Conservation (phyloP, 2,888 invertebrate genomes). For the Dryomyza anilis region DNA sequence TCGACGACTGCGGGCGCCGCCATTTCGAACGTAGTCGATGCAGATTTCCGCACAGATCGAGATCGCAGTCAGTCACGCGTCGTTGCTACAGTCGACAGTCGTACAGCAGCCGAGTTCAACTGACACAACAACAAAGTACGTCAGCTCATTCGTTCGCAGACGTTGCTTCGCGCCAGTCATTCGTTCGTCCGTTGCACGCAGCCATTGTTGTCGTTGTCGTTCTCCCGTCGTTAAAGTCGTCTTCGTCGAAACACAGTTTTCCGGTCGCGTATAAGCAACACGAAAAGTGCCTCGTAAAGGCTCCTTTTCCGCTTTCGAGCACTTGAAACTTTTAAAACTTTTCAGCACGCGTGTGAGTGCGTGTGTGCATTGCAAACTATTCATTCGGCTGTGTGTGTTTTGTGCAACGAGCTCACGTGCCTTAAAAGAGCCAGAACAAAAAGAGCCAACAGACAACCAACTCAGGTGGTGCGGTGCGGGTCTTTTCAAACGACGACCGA, state of each 20-base stretch:
- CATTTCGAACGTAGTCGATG: neutral
- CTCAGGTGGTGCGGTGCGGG: conserved; percentile 18
- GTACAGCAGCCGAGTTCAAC: conserved; percentile 11
- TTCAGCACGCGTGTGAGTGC: neutral
- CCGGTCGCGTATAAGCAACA: neutral
- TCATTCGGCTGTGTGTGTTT: conserved; percentile 8
- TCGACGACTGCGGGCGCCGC: neutral
- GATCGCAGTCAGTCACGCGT: conserved; percentile 27
- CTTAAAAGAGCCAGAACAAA: conserved; percentile 30
- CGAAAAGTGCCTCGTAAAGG: neutral
- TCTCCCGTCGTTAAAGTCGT: neutral
- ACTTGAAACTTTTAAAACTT: neutral
- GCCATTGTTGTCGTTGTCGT: too few relatives aligned
- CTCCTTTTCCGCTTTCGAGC: neutral
- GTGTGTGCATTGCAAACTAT: neutral
- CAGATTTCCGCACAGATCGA: conserved; percentile 26
- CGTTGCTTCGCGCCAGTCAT: conserved; percentile 38
- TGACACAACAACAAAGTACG: conserved; percentile 35
- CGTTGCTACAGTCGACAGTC: conserved; percentile 18
- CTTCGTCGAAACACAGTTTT: neutral
- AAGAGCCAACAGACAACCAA: conserved; percentile 32
- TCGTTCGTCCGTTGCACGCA: neutral
- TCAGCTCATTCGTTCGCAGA: conserved; percentile 57
- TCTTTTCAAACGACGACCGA: neutral
- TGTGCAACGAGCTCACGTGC: conserved; percentile 14